Evolutionary conservation across 2,888 invertebrate species (phyloP), one percentile per base, ranked within the genome.

Genomic region (Myopa testacea): DNA sequence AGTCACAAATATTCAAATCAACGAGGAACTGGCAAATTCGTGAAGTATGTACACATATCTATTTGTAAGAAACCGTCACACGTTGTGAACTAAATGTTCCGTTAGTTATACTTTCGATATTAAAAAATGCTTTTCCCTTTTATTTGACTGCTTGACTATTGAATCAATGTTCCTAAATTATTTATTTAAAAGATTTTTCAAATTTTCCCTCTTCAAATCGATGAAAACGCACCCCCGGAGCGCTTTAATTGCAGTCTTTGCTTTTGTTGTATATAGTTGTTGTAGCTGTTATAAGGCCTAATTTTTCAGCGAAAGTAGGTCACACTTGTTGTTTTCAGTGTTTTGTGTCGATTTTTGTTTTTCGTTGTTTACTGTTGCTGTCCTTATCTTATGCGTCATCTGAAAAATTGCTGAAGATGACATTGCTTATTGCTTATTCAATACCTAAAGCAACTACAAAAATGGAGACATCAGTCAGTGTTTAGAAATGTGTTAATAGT

Each of bases 161-260:
- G 7, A 45, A 1, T 45, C 45, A 45, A 45, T 45, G 45, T 10
- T 8, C 10, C 7, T 26, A 34, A 34, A 5, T 62, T 62, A n/a
- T 34, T 63, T 34, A 16, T 63, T 50, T 19, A 34, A 68, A 68
- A 74, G 45, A 50, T 60, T 70, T 37, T 68, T 12, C 45, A 45
- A 6, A 45, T 45, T 45, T 45, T 3, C 45, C 45, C 26, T 26
- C 26, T 45, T 45, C 10, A 45, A 10, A 45, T 10, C 6, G 10
- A 45, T 45, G 45, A 45, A 45, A 45, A 45, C 14, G 37, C 40
- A 67, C 67, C 67, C 67, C 67, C 6, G 67, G 67, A 67, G 67
- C 40, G 38, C n/a, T 16, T 40, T 40, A 40, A 67, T 69, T 50
- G 10, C 10, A 45, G 45, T 45, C 50, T 0, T 58, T 19, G 14